Evolutionary conservation across 2,113 vertebrate genomes (phyloP).

Genomic region (Forbesichthys papilliferus): DNA sequence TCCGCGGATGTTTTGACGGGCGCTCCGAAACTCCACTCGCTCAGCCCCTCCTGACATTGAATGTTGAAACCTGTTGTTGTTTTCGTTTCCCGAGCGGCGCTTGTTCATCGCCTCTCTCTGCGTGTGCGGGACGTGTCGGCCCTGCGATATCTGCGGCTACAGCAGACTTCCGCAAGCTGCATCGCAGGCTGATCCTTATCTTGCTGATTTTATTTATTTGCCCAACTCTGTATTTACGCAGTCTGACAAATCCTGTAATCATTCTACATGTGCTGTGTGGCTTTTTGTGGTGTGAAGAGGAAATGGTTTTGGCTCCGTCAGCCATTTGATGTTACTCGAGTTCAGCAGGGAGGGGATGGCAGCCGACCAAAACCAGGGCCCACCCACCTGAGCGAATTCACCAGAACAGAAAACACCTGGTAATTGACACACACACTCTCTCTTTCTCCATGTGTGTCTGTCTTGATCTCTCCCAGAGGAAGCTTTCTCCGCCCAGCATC

Average conservation of each 20-base stretch:
- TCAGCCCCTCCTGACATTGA: too few relatives aligned
- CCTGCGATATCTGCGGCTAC: slow-evolving; percentile 19
- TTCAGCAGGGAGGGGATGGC: slow-evolving; percentile 38
- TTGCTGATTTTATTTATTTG: slow-evolving; percentile 53
- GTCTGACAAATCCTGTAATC: slow-evolving; percentile 61
- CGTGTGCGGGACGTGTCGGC: slow-evolving; percentile 1
- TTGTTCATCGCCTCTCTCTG: too few relatives aligned
- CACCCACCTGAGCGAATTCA: slow-evolving; percentile 58
- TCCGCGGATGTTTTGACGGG: too few relatives aligned
- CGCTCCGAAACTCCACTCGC: too few relatives aligned
- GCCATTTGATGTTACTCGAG: slow-evolving; percentile 47
- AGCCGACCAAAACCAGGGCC: slow-evolving; percentile 42
- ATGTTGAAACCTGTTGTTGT: too few relatives aligned
- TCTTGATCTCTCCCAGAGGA: slow-evolving; percentile 77
- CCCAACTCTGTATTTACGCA: slow-evolving; percentile 50
- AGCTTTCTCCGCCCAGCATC: slow-evolving; percentile 79
- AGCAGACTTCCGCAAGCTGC: slow-evolving; percentile 21
- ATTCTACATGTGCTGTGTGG: slow-evolving; percentile 54
- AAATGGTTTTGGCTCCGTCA: slow-evolving; percentile 57
- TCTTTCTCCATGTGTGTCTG: slow-evolving; percentile 34
- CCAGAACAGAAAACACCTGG: slow-evolving; percentile 41
- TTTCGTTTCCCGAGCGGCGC: too few relatives aligned
- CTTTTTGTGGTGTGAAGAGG: slow-evolving; percentile 66
- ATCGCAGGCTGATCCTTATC: slow-evolving; percentile 38
- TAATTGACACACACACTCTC: slow-evolving; percentile 52